Evolutionary conservation across 2,113 vertebrate genomes (phyloP).

Genomic region (Hoplias malabaricus): DNA sequence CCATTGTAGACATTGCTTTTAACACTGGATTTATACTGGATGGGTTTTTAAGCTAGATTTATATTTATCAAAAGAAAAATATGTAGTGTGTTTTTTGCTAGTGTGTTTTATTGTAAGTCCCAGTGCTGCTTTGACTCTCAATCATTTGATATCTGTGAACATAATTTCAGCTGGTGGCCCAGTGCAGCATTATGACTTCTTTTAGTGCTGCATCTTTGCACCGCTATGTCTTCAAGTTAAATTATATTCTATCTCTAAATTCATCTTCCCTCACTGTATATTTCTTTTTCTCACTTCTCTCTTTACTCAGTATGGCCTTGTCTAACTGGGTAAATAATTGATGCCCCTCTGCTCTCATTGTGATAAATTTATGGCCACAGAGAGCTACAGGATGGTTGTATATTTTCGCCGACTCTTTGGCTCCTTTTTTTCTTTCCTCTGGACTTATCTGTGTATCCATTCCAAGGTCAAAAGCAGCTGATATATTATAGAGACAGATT

Average conservation of each 20-base stretch:
- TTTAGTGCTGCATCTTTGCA: background rate
- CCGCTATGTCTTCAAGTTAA: background rate
- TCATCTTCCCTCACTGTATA: background rate
- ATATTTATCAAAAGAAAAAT: no score
- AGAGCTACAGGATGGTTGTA: slow-evolving; percentile 56
- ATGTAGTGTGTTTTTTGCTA: background rate
- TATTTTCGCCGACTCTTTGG: slow-evolving; percentile 62
- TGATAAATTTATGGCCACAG: slow-evolving; percentile 71
- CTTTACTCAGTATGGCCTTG: slow-evolving; percentile 57
- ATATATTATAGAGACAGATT: slow-evolving; percentile 72
- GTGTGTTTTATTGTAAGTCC: background rate
- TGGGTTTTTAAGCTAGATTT: no score
- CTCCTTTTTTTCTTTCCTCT: slow-evolving; percentile 37
- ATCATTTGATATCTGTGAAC: background rate
- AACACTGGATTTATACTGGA: no score
- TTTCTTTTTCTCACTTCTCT: slow-evolving; percentile 2
- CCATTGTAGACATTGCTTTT: no score
- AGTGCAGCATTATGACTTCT: background rate
- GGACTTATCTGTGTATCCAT: slow-evolving; percentile 63
- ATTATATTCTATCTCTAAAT: slow-evolving; percentile 13
- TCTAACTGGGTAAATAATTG: slow-evolving; percentile 68
- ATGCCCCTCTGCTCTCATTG: slow-evolving; percentile 58
- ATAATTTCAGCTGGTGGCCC: background rate
- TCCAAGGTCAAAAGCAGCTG: slow-evolving; percentile 71
- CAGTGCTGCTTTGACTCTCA: background rate